These are phyloP conservation scores for Cherax destructor DNA, from an alignment of 1,140 invertebrate species.

Conservation along the genomic window DNA sequence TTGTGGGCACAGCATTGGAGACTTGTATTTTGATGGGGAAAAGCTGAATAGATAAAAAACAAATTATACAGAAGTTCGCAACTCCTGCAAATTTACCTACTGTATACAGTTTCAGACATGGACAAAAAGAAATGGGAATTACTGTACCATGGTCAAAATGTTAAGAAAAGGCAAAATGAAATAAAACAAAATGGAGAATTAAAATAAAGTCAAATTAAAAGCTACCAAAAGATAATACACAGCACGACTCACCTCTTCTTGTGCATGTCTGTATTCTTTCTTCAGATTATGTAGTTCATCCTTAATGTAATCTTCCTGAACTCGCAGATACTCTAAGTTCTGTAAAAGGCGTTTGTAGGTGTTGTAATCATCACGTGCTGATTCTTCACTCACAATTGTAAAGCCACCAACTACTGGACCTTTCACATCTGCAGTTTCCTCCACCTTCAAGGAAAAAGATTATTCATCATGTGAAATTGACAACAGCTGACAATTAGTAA, in stretches of 20 bases:
- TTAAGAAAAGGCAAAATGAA: no score
- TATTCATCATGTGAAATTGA: no score
- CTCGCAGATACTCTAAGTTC: slow-evolving; percentile 96
- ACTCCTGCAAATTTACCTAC: no score
- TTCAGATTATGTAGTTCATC: slow-evolving; percentile 98
- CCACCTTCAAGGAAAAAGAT: slow-evolving; percentile 35
- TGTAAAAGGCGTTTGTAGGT: slow-evolving; percentile 97
- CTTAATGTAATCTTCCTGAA: slow-evolving; percentile 99
- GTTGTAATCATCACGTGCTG: slow-evolving; percentile 80
- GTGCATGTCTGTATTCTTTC: slow-evolving; percentile 97
- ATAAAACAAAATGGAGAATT: no score
- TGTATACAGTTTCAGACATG: no score
- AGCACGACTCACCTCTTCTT: slow-evolving; percentile 82
- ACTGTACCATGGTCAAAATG: no score
- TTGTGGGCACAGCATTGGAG: no score
- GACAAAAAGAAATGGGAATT: no score
- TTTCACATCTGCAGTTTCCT: slow-evolving; percentile 52
- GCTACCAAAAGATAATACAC: background rate
- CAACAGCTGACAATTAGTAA: background rate
- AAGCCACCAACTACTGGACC: slow-evolving; percentile 50
- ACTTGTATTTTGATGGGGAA: no score
- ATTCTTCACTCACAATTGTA: slow-evolving; percentile 50
- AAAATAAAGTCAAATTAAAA: background rate
- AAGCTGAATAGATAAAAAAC: no score
- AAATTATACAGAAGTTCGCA: no score